Base-by-base conservation (phyloP, 2,888 invertebrate genomes). In the Horisme vitalbata region DNA sequence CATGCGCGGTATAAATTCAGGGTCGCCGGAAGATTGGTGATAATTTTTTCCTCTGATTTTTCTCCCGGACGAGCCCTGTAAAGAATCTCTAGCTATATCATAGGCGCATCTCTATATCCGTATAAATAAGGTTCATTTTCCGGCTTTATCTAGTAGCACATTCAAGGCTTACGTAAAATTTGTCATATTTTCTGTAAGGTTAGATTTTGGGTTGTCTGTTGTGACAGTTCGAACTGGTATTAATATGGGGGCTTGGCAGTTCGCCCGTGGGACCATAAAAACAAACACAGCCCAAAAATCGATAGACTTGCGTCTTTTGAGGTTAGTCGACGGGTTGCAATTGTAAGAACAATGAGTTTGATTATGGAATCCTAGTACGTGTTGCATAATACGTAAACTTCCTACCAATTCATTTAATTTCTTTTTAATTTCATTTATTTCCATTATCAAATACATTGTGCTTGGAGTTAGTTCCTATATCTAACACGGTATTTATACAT, bases 1-100 rank as follows among this genome's bases (percentile, higher is more conserved):
- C 85, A 84, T 86, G 87, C 87, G 87, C 86, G 39, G 46, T 75
- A 45, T 41, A 54, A 36, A 45, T 55, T 55, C 55, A 57, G 52
- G 54, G 54, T 54, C 55, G 52, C 34, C 32, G 20, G 51, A 55
- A 52, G 55, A 55, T 57, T 55, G 45, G 48, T 49, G 55, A 57
- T 57, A 57, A 57, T 52, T 57, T 51, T n/a, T 52, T 37, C 45
- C 34, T 32, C 48, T 45, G 52, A 57, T 55, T 55, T 55, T 55
- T 51, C 43, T 57, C 45, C 41, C 34, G 49, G 46, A 41, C 49
- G 41, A 52, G 52, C 47, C 52, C 45, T 18, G 38, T 45, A 41
- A 33, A 36, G 30, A 43, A 32, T 11, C 26, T 26, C 18, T 41
- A 28, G 6, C 18, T 44, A 21, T 35, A 30, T 15, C 27, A 28